Base-by-base conservation (phyloP, 1,140 invertebrate species). In the Hirudo medicinalis region DNA sequence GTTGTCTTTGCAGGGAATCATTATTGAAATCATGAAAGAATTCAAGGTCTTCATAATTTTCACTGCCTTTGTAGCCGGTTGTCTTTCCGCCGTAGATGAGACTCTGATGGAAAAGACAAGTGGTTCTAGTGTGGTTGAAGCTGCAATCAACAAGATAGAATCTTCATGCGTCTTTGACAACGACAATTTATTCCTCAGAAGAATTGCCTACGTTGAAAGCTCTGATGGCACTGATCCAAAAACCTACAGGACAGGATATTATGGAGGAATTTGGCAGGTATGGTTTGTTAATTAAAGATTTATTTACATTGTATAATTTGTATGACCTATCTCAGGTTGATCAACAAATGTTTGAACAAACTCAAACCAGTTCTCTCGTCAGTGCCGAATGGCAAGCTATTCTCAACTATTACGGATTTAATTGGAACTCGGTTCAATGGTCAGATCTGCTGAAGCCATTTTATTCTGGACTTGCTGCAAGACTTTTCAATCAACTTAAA, bases 191-290 rank as follows among this genome's bases (percentile, higher is more conserved):
- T 75, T 76, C 27, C 71, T 76, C 11, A 68, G 76, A 19, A 71
- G 76, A 27, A 63, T 78, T 57, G 77, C 77, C 4, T 77, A 71
- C 54, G 76, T 78, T 0, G 76, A 78, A 67, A 74, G 75, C 0
- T n/a, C 63, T n/a, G 76, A 78, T 69, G 77, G 77, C 17, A 49
- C 32, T 8, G 72, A 67, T 55, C 27, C 49, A 20, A 71, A 74
- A 15, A 76, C 76, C 0, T 75, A 71, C 54, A 60, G 73, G 49
- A 67, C 67, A 0, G 71, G 71, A 0, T 76, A 76, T 72, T 67
- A 75, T 71, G 77, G 77, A 17, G 77, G 77, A 55, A 78, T 78
- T 19, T 78, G 77, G 77, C 74, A 78, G 77, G 77, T 76, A 36
- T 36, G 2, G 2, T 6, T 36, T 36, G 32, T 36, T 36, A 3